Conservation (phyloP, 2,113 vertebrate genomes). For the Eulemur macaco region DNA sequence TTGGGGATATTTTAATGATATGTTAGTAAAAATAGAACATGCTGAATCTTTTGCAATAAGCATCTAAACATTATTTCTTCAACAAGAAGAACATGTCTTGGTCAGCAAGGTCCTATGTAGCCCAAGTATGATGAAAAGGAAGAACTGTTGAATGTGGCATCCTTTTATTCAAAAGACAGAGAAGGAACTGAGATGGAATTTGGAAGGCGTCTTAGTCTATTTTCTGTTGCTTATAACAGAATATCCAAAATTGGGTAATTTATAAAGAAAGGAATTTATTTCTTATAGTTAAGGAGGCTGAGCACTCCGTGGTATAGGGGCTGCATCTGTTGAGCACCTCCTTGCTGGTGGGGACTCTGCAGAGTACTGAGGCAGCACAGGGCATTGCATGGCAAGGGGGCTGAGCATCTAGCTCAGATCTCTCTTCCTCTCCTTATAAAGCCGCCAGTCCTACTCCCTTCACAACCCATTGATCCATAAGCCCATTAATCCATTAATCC, state of each 20-base stretch:
- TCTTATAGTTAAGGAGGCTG: not conserved
- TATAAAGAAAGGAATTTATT: not conserved
- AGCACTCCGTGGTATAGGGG: not conserved
- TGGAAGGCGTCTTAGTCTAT: not conserved
- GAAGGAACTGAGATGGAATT: not conserved
- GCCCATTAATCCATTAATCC: not conserved
- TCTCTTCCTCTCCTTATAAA: not conserved
- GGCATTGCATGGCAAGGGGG: not conserved
- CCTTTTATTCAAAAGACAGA: not conserved
- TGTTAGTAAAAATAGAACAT: not conserved
- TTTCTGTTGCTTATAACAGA: not conserved
- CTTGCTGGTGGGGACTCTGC: not conserved
- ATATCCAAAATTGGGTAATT: not conserved
- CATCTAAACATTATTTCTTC: not conserved
- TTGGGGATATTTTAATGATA: not conserved
- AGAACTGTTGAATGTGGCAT: not conserved
- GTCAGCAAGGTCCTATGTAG: not conserved
- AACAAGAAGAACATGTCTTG: not conserved
- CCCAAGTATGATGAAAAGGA: not conserved
- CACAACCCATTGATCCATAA: not conserved
- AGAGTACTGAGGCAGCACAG: not conserved
- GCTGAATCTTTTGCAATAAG: not conserved
- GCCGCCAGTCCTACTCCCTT: not conserved
- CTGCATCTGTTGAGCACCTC: not conserved
- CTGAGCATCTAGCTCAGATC: not conserved